phyloP scores from a whole-genome alignment of 2,113 vertebrate species.

The Clupea harengus region DNA sequence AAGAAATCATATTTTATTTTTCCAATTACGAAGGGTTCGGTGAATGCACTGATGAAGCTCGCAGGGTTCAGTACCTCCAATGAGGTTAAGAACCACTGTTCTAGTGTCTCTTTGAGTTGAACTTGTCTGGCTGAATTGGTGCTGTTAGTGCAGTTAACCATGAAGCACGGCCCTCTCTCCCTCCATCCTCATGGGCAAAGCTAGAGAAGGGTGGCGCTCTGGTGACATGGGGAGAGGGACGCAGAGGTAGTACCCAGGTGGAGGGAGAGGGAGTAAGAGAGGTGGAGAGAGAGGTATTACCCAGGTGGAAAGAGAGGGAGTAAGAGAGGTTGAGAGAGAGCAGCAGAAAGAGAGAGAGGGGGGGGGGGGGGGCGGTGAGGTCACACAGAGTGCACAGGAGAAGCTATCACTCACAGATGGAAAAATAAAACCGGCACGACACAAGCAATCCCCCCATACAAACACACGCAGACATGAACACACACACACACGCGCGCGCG shows the following conservation, averaged over 20 bases:
- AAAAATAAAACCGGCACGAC: conserved; percentile 15
- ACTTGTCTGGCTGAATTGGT: background rate
- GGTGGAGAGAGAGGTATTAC: background rate
- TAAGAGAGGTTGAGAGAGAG: background rate
- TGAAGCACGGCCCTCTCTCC: background rate
- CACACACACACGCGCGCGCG: background rate
- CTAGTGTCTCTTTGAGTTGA: background rate
- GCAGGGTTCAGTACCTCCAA: too few relatives aligned
- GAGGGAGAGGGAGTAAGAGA: background rate
- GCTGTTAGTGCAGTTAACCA: background rate
- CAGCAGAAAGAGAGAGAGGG: background rate
- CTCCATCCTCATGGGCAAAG: background rate
- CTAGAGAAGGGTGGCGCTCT: background rate
- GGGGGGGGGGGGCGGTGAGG: background rate
- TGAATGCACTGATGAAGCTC: too few relatives aligned
- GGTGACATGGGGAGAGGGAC: background rate
- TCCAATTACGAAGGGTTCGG: too few relatives aligned
- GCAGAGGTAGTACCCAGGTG: too few relatives aligned
- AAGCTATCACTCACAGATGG: conserved; percentile 13
- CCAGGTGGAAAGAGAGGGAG: background rate
- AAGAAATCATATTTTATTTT: too few relatives aligned
- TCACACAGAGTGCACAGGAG: background rate
- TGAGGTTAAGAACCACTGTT: too few relatives aligned
- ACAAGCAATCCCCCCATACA: background rate
- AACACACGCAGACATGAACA: too few relatives aligned